A percentile compares a stretch with the other conserved stretches of the same genome.
Evolutionary conservation across 2,113 vertebrate species (phyloP).

Genomic region (Parus major): DNA sequence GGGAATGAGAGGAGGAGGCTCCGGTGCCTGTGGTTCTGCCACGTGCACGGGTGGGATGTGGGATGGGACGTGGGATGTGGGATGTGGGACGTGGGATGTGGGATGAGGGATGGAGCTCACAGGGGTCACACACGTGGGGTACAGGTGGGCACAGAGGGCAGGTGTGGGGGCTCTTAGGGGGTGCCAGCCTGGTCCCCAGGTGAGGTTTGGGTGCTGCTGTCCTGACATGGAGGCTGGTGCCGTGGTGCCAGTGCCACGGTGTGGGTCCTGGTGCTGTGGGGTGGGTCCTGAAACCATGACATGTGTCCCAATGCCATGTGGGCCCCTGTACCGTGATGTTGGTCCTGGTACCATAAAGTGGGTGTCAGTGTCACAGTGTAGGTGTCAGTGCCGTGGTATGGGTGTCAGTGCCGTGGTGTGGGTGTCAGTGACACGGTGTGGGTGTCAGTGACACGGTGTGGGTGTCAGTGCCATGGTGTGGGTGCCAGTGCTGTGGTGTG

Average conservation of each 20-base stretch:
- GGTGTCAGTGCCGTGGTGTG: fast-evolving
- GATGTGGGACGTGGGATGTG: background rate
- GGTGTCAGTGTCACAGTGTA: too few species aligned
- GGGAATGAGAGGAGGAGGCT: too few species aligned
- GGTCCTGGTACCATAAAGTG: too few species aligned
- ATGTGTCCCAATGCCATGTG: background rate
- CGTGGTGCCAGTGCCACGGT: fast-evolving
- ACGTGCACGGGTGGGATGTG: too few species aligned
- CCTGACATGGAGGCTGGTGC: fast-evolving
- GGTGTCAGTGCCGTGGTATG: background rate
- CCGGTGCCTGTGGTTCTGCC: fast-evolving
- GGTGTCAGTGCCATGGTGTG: too few species aligned
- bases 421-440: background rate
- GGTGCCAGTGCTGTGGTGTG: background rate
- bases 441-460: background rate
- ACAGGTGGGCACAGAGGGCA: background rate
- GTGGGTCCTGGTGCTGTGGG: background rate
- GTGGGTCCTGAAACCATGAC: background rate
- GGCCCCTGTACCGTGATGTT: fast-evolving
- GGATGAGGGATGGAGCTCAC: fast-evolving
- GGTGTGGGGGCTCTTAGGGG: fast-evolving
- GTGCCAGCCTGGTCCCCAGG: too few species aligned
- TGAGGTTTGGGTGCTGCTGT: background rate
- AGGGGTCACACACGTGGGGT: fast-evolving
- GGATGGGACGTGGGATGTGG: too few species aligned